Base-by-base conservation (phyloP, 1,140 invertebrate genomes). In the Platyscapa corneri region DNA sequence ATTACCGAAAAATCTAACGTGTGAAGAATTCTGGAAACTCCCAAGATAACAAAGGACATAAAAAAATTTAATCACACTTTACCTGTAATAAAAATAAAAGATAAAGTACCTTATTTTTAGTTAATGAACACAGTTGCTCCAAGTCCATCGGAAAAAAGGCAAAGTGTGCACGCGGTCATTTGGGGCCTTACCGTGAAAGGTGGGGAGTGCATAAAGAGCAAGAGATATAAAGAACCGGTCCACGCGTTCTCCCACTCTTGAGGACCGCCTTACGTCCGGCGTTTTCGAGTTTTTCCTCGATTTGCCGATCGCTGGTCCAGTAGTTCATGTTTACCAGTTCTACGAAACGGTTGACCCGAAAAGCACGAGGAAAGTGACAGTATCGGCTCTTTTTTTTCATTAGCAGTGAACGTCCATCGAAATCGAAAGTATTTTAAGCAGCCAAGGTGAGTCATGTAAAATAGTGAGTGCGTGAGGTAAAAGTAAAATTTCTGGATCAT, bases 141-240 rank as follows among this genome's bases (percentile, higher is more conserved):
- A 10, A 42, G 1, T 65, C 37, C 30, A 18, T 32, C 42, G 79
- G 67, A 67, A 80, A 60, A 65, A 1, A 39, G 76, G 76, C 76
- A 32, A 77, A 78, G 49, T 37, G 76, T 6, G 49, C n/a, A 34
- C 32, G 64, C 42, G 39, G 46, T n/a, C 49, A 82, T 82, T 74
- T 82, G 0, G 70, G 46, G 81, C 20, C 60, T 27, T 10, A 34
- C 32, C 23, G 8, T 30, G 80, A 8, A 74, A 20, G 30, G 80
- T 34, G 65, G 80, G 49, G 70, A 42, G 67, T 23, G 18, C 1
- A 23, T 23, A 0, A 14, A 37, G 67, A 12, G 18, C 12, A 23
- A 20, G 3, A 27, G 27, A 83, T 70, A 84, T 60, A 53, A 78
- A 78, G 83, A 84, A 84, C 83, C 83, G 83, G 83, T 84, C 83